Evolutionary conservation across 2,113 vertebrate genomes (phyloP).

Genomic region (Pagrus major): DNA sequence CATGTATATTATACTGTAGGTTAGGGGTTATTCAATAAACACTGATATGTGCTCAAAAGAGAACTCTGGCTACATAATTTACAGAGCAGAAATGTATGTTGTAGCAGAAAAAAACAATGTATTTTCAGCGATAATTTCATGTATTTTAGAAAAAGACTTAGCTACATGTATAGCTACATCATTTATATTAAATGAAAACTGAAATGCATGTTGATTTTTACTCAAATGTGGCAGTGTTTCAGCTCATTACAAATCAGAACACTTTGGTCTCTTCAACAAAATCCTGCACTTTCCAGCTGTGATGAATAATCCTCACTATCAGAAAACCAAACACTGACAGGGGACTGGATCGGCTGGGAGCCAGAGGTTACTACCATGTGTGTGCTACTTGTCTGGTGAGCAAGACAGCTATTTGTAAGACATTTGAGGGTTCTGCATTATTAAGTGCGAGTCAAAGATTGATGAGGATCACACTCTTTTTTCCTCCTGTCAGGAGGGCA

Average conservation of each 20-base stretch:
- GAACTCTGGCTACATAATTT: neutral
- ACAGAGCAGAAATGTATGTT: neutral
- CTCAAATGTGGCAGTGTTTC: neutral
- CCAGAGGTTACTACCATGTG: constrained; percentile 41
- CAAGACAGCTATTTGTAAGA: constrained; percentile 62
- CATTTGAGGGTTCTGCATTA: constrained; percentile 71
- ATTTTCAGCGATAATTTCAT: neutral
- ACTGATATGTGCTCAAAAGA: neutral
- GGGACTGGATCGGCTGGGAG: constrained; percentile 22
- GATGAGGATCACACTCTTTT: constrained; percentile 67
- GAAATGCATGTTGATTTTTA: neutral
- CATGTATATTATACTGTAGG: too few species aligned
- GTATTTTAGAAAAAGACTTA: neutral
- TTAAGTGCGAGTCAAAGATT: constrained; percentile 73
- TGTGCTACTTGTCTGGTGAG: constrained; percentile 30
- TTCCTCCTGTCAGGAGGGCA: constrained; percentile 14
- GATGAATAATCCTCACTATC: constrained; percentile 34
- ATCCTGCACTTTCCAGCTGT: constrained; percentile 4
- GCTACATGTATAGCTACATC: neutral
- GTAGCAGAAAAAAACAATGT: neutral
- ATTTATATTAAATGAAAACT: neutral
- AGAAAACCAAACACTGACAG: constrained; percentile 27
- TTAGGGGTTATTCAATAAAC: too few species aligned
- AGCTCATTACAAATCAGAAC: constrained; percentile 39
- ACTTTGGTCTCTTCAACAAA: constrained; percentile 3